Percentiles rank a stretch among this genome's conserved stretches.
phyloP scores from a whole-genome alignment of 2,888 invertebrate species.

The Synanthedon formicaeformis region DNA sequence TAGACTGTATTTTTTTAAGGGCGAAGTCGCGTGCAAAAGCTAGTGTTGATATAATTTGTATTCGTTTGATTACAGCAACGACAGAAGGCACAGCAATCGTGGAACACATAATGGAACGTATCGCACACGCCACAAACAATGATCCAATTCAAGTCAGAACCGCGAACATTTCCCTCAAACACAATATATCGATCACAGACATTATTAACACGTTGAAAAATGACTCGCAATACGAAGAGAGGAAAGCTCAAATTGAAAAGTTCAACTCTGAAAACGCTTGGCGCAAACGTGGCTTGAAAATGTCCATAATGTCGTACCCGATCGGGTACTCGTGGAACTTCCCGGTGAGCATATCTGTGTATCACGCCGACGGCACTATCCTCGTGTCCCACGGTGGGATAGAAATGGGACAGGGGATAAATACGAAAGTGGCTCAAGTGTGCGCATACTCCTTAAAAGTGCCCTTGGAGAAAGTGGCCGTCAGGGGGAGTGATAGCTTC shows the following conservation, averaged over 20 bases:
- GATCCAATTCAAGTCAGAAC: slow-evolving; percentile 72
- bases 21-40: too few species aligned
- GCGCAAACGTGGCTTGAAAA: slow-evolving; percentile 76
- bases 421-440: slow-evolving; percentile 76
- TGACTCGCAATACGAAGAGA: slow-evolving; percentile 66
- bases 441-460: slow-evolving; percentile 77
- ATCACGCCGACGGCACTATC: slow-evolving; percentile 76
- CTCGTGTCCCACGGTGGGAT: slow-evolving; percentile 76
- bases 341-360: slow-evolving; percentile 73
- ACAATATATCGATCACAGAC: slow-evolving; percentile 33
- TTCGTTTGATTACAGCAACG: slow-evolving; percentile 34
- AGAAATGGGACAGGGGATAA: slow-evolving; percentile 84
- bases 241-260: slow-evolving; percentile 57
- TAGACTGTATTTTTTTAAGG: too few species aligned
- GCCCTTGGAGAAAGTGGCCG: slow-evolving; percentile 67
- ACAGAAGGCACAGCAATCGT: slow-evolving; percentile 70
- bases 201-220: slow-evolving; percentile 70
- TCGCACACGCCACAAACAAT: slow-evolving; percentile 62
- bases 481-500: slow-evolving; percentile 76
- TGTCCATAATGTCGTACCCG: slow-evolving; percentile 76
- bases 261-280: slow-evolving; percentile 78
- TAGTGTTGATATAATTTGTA: too few species aligned
- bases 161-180: slow-evolving; percentile 52
- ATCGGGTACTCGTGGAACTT: slow-evolving; percentile 64
- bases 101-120: slow-evolving; percentile 78